Percentiles rank a stretch among this genome's conserved stretches.
Conservation (phyloP, 2,888 invertebrate genomes). For the Panorpa germanica region DNA sequence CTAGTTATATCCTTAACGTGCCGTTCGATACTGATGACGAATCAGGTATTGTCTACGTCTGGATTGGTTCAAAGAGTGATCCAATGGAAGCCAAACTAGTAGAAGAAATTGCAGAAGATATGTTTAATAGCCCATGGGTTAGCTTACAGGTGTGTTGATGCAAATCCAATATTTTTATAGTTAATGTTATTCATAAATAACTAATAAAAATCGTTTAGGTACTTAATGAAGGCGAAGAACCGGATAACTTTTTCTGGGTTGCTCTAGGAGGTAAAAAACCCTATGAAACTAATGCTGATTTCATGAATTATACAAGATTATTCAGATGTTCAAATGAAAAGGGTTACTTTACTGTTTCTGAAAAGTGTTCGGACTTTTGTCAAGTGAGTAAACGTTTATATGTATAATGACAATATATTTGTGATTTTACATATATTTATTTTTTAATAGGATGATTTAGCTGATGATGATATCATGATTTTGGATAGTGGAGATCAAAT, state of each 20-base stretch:
- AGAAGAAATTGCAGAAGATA: constrained; percentile 83
- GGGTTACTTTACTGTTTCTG: constrained; percentile 96
- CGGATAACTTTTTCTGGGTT: constrained; percentile 97
- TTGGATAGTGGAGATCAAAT: constrained; percentile 96
- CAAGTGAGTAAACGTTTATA: constrained; percentile 38
- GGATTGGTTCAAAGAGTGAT: constrained; percentile 77
- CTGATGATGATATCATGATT: constrained; percentile 99
- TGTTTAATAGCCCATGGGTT: constrained; percentile 71
- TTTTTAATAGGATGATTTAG: constrained; percentile 75
- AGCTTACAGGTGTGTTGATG: constrained; percentile 43
- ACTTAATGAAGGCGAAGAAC: constrained; percentile 85
- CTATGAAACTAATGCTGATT: constrained; percentile 76
- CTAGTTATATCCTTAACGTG: constrained; percentile 79
- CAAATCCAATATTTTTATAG: constrained; percentile 5
- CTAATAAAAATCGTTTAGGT: constrained; percentile 32
- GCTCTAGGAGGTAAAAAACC: constrained; percentile 82
- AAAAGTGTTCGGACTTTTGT: constrained; percentile 96
- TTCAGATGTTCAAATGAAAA: constrained; percentile 99
- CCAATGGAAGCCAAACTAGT: constrained; percentile 71
- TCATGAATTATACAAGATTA: constrained; percentile 80
- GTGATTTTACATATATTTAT: constrained; percentile 15
- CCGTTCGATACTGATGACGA: constrained; percentile 76
- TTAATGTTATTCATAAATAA: constrained; percentile 1
- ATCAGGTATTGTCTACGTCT: constrained; percentile 85
- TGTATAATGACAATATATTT: neutral